These are phyloP conservation scores for Patella depressa DNA, from an alignment of 2,888 invertebrate genomes.

Conservation along the genomic window DNA sequence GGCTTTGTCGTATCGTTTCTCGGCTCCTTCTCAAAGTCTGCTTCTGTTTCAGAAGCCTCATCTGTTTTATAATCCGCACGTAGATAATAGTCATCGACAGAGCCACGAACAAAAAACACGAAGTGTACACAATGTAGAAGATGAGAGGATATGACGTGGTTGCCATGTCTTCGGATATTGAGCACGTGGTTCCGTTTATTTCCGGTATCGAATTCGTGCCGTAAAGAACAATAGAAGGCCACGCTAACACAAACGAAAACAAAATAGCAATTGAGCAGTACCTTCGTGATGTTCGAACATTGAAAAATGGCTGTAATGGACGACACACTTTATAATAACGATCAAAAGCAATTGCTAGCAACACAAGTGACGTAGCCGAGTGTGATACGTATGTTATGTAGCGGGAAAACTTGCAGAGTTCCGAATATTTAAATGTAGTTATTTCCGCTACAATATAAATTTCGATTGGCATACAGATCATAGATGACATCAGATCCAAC, in stretches of 20 bases:
- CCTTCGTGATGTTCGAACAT: constrained; percentile 39
- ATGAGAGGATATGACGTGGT: constrained; percentile 37
- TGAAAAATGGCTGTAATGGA: constrained; percentile 43
- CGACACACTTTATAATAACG: constrained; percentile 53
- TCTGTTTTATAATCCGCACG: constrained; percentile 36
- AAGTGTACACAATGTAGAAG: constrained; percentile 42
- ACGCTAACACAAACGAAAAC: constrained; percentile 39
- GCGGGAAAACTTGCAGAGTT: constrained; percentile 39
- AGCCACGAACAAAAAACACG: constrained; percentile 34
- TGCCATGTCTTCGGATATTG: constrained; percentile 37
- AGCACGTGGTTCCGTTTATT: constrained; percentile 42
- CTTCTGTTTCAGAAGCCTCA: constrained; percentile 13
- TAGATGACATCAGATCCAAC: constrained; percentile 38
- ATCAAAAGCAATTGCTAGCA: constrained; percentile 42
- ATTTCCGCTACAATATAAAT: constrained; percentile 32
- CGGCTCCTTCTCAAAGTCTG: constrained; percentile 17
- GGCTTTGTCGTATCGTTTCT: not conserved
- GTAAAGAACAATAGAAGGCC: constrained; percentile 52
- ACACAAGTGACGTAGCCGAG: constrained; percentile 36
- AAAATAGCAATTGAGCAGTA: constrained; percentile 43
- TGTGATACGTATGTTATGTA: constrained; percentile 40
- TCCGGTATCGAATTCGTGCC: constrained; percentile 37
- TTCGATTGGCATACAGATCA: constrained; percentile 40
- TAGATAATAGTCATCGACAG: constrained; percentile 42
- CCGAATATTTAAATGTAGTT: constrained; percentile 29